Percentiles rank a stretch among this genome's conserved stretches.
These are phyloP conservation scores for Lasioglossum figueresi DNA, from an alignment of 2,888 invertebrate species.

Conservation along the genomic window DNA sequence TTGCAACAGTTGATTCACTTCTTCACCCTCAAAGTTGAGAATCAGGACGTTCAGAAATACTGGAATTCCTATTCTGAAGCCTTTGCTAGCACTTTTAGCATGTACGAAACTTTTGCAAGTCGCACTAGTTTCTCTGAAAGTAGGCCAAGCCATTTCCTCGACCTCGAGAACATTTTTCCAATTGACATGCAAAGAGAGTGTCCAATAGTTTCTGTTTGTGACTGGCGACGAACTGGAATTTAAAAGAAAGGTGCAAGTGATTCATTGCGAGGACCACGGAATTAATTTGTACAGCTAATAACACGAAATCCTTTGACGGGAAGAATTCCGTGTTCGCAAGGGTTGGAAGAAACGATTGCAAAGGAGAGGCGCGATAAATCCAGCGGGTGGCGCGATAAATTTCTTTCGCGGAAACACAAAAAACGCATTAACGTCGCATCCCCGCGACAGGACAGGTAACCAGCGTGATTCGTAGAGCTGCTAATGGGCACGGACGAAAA, in stretches of 20 bases:
- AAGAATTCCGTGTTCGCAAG: constrained; percentile 7
- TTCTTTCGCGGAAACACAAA: constrained; percentile 72
- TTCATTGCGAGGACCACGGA: neutral
- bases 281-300: neutral
- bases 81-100: too few relatives aligned
- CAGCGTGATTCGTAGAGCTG: constrained; percentile 52
- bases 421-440: constrained; percentile 71
- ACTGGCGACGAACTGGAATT: neutral
- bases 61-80: too few relatives aligned
- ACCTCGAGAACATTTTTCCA: too few relatives aligned
- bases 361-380: constrained; percentile 63
- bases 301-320: neutral
- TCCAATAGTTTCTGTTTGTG: neutral
- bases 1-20: too few relatives aligned
- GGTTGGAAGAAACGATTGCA: constrained; percentile 34
- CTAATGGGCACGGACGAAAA: constrained; percentile 25
- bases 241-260: neutral
- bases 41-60: too few relatives aligned
- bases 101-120: too few relatives aligned
- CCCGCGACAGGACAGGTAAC: constrained; percentile 49
- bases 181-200: too few relatives aligned
- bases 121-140: too few relatives aligned
- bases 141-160: too few relatives aligned
- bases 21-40: too few relatives aligned
- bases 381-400: constrained; percentile 69